Conservation (phyloP, 53 echinoderm and acorn worm species). For the Hippasteria phrygiana region DNA sequence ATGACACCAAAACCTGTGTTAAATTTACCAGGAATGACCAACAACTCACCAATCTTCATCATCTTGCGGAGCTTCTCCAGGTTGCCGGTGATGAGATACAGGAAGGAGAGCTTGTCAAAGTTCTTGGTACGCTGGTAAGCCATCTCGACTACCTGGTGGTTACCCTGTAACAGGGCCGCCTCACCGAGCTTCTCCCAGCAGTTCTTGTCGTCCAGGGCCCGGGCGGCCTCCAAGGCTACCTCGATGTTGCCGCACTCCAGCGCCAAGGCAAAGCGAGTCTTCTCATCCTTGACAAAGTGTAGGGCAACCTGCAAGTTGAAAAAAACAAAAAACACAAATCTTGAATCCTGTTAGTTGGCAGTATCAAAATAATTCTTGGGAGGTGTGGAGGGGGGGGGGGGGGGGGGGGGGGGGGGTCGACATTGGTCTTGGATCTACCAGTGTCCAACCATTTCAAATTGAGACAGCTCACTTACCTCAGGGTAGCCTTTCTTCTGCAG, state of each 20-base stretch:
- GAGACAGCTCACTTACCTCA: constrained; percentile 47
- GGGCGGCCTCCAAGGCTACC: constrained; percentile 94
- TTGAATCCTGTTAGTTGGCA: not conserved
- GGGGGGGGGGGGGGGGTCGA: too few species aligned
- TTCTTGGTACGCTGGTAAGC: constrained; percentile 99
- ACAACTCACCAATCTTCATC: constrained; percentile 97
- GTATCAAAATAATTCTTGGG: too few species aligned
- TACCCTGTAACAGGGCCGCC: constrained; percentile 96
- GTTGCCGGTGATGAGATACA: constrained; percentile 99
- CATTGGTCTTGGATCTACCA: too few species aligned
- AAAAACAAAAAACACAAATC: not conserved
- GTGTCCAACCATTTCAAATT: too few species aligned
- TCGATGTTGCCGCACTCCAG: constrained; percentile 98
- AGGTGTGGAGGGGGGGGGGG: too few species aligned
- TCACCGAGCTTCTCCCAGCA: constrained; percentile 99
- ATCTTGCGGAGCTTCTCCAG: constrained; percentile 98
- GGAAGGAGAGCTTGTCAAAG: constrained; percentile 99
- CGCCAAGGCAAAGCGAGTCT: constrained; percentile 95
- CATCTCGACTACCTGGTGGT: constrained; percentile 99
- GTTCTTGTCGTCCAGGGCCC: constrained; percentile 93
- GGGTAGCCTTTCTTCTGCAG: constrained; percentile 99
- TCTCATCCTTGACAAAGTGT: constrained; percentile 99
- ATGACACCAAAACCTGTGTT: too few species aligned
- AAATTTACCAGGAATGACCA: too few species aligned
- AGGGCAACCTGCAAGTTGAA: constrained; percentile 75